Evolutionary conservation across 2,797 vertebrate genomes (phyloP).

Genomic region (Enteromius mattozi): DNA sequence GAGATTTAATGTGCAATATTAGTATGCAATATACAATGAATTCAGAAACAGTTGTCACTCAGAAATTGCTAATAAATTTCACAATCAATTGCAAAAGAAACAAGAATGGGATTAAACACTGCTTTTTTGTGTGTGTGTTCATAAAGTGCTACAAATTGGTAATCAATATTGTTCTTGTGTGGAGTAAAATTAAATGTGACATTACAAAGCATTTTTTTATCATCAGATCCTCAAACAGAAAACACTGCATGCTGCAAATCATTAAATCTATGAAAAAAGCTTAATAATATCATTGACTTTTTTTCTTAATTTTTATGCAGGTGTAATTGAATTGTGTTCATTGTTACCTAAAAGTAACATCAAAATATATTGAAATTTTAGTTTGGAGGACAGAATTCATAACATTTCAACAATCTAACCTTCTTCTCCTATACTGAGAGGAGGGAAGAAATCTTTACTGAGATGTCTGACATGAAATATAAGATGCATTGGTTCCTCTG

Average conservation of each 20-base stretch:
- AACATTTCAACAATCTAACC: background rate
- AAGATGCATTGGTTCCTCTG: constrained; percentile 1
- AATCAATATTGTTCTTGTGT: background rate
- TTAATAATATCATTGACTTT: background rate
- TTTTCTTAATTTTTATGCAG: background rate
- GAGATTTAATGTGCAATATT: background rate
- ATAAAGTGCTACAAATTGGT: background rate
- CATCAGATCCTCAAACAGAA: background rate
- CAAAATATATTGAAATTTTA: background rate
- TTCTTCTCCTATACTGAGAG: background rate
- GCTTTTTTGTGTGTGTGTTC: background rate
- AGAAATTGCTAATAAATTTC: background rate
- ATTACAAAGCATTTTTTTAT: background rate
- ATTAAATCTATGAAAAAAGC: background rate
- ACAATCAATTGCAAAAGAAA: background rate
- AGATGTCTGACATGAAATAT: constrained; percentile 10
- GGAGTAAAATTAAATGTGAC: background rate
- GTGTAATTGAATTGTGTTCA: background rate
- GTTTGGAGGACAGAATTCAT: background rate
- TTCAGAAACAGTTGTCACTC: background rate
- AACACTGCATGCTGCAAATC: background rate
- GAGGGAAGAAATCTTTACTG: background rate
- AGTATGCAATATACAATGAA: background rate
- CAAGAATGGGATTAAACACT: background rate
- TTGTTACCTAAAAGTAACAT: background rate